A percentile compares a stretch with the other conserved stretches of the same genome.
These are phyloP conservation scores for Neosilurus mollespiculum DNA, from an alignment of 2,797 vertebrate species.

Conservation along the genomic window DNA sequence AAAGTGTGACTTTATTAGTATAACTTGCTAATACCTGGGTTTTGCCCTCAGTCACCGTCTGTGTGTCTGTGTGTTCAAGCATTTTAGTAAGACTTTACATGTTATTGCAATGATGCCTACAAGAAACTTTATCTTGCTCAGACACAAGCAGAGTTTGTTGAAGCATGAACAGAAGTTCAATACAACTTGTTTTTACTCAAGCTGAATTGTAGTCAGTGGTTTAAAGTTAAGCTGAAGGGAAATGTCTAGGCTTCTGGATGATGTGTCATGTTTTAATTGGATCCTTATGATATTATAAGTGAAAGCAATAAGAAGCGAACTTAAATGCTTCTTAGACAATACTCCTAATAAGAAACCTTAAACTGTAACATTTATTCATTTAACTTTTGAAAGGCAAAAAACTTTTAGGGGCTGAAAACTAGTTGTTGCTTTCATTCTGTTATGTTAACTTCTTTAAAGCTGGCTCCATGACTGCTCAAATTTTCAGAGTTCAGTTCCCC, in stretches of 20 bases:
- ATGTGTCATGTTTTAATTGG: constrained; percentile 3
- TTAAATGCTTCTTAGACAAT: background rate
- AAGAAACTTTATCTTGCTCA: constrained; percentile 10
- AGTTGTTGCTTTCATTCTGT: background rate
- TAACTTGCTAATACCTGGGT: constrained; percentile 47
- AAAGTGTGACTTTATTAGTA: constrained; percentile 48
- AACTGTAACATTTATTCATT: background rate
- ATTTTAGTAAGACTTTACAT: constrained; percentile 16
- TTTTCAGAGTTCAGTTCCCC: background rate
- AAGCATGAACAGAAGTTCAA: constrained; percentile 5
- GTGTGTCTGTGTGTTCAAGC: constrained; percentile 41
- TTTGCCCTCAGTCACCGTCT: constrained; percentile 43
- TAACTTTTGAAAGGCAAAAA: constrained; percentile 15
- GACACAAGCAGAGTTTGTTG: constrained; percentile 4
- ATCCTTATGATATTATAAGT: constrained; percentile 3
- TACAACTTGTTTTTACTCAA: constrained; percentile 29
- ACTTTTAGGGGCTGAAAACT: background rate
- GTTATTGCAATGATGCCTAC: background rate
- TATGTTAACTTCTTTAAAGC: background rate
- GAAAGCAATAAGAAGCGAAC: background rate
- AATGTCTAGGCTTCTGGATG: background rate
- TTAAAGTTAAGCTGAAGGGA: background rate
- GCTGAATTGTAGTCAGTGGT: constrained; percentile 2
- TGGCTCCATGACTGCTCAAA: background rate
- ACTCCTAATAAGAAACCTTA: background rate